Evolutionary conservation across 2,888 invertebrate genomes (phyloP).

Genomic region (Amaurobius ferox): DNA sequence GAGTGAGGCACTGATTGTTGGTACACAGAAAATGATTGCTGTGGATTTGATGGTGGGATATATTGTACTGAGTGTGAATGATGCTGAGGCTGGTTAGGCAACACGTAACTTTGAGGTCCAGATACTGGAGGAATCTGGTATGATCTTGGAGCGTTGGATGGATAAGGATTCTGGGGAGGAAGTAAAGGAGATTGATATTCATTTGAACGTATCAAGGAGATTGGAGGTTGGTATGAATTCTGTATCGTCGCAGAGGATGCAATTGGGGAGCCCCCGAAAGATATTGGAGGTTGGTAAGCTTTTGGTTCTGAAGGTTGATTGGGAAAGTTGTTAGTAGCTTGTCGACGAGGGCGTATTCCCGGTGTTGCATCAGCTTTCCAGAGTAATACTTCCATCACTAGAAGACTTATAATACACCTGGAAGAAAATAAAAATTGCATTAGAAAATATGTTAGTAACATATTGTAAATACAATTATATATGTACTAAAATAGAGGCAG

Average conservation of each 20-base stretch:
- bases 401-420: not conserved
- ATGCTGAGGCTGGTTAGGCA: not conserved
- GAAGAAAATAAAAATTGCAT: not conserved
- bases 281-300: conserved; percentile 49
- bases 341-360: not conserved
- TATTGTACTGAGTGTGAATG: not conserved
- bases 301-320: not conserved
- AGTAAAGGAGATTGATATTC: conserved; percentile 18
- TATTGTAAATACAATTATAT: too few relatives aligned
- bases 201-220: not conserved
- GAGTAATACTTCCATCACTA: not conserved
- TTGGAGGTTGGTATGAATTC: conserved; percentile 42
- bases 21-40: not conserved
- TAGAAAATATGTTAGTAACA: too few relatives aligned
- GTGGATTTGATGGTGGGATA: not conserved
- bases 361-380: not conserved
- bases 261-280: not conserved
- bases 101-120: not conserved
- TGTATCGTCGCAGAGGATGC: not conserved
- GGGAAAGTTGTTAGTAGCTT: not conserved
- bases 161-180: not conserved
- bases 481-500: too few relatives aligned
- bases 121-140: not conserved
- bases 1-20: not conserved
- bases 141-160: not conserved